Base-by-base conservation (phyloP, 2,797 vertebrate genomes). In the Spondyliosoma cantharus region DNA sequence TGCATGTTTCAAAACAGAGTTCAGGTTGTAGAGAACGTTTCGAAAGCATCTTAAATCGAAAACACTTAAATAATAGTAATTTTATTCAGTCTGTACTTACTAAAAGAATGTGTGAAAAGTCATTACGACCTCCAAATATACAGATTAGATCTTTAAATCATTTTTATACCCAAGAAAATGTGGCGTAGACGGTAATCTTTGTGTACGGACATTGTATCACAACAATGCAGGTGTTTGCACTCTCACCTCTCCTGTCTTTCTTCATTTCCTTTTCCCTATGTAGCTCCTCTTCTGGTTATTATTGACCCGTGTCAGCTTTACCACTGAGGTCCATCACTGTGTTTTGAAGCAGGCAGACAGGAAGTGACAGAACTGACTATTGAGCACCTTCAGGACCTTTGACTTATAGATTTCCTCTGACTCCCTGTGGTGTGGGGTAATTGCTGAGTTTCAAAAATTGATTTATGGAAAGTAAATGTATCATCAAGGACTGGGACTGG, bases 391-490 rank as follows among this genome's bases (percentile, higher is more conserved):
- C 62, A 48, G 57, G 76, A 89, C 86, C 87, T 89, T 77, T 87
- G 90, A 86, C 84, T 83, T 86, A 91, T 88, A 24, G 92, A 91
- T 91, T 89, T 74, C 59, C 76, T 73, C 59, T 73, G 79, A 72
- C 78, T 83, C 81, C 70, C 80, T 16, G 81, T 48, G 79, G 81
- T 11, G 54, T 24, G 62, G 81, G 83, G 80, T 87, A 90, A 92
- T 90, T 86, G 88, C 90, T 63, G 90, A 84, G 81, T 87, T 89
- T 87, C 57, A 84, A 42, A 85, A 83, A 92, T 90, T 87, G 91
- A 92, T 91, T 88, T 71, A 84, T 74, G 80, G 88, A 89, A 90
- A 82, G 83, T 53, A 87, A 91, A 92, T 85, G 81, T 90, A 87
- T 93, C 81, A 87, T 84, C 84, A 85, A 77, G 85, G 60, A 52